phyloP scores from a whole-genome alignment of 2,113 vertebrate genomes.

The Sitta europaea region DNA sequence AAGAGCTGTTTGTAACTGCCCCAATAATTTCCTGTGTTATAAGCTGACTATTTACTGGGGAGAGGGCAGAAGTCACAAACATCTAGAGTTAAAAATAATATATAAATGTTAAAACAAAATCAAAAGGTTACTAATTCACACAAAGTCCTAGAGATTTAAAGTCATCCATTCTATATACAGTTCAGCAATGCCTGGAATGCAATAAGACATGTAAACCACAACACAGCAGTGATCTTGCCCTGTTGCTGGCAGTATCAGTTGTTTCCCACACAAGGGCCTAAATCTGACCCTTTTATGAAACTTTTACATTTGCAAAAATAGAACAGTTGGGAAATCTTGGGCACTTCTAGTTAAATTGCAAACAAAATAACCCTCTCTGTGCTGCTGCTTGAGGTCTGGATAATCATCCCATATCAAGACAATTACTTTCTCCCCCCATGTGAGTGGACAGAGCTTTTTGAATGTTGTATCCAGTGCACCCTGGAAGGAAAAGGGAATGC shows the following conservation, averaged over 20 bases:
- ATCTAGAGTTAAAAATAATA: constrained; percentile 65
- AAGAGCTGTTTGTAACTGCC: constrained; percentile 26
- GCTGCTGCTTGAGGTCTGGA: constrained; percentile 58
- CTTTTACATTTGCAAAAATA: constrained; percentile 81
- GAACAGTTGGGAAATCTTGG: constrained; percentile 81
- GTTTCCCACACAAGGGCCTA: constrained; percentile 80
- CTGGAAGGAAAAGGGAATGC: constrained; percentile 31
- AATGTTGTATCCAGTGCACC: constrained; percentile 16
- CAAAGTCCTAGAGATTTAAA: constrained; percentile 70
- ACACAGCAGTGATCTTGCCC: constrained; percentile 71
- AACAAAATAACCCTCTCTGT: constrained; percentile 69
- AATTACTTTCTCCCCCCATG: constrained; percentile 26
- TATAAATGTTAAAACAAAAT: constrained; percentile 57
- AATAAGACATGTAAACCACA: constrained; percentile 75
- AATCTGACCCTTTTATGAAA: constrained; percentile 78
- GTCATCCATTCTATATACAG: constrained; percentile 70
- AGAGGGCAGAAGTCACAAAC: constrained; percentile 16
- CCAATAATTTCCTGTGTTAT: constrained; percentile 62
- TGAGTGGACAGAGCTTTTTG: constrained; percentile 61
- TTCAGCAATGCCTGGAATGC: constrained; percentile 78
- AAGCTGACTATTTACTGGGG: constrained; percentile 36
- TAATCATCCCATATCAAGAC: constrained; percentile 7
- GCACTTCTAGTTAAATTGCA: constrained; percentile 71
- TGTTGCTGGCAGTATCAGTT: constrained; percentile 69
- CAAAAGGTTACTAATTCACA: constrained; percentile 65